phyloP scores from a whole-genome alignment of 2,113 vertebrate species.

The Callithrix jacchus region DNA sequence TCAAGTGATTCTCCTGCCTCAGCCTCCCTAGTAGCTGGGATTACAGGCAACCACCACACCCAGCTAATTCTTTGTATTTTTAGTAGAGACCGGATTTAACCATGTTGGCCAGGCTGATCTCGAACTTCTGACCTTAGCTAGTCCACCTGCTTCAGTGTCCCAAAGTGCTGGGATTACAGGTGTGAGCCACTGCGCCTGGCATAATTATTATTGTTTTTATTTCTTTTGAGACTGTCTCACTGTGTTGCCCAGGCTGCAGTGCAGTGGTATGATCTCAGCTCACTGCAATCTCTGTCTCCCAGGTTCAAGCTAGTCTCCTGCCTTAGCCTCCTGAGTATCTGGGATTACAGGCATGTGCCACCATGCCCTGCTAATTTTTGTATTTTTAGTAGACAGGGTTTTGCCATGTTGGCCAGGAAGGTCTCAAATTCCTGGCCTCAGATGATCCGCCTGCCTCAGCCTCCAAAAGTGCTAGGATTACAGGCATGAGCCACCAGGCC shows the following conservation, averaged over 20 bases:
- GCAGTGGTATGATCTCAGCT: neutral
- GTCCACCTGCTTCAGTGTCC: too few relatives aligned
- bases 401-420: neutral
- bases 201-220: neutral
- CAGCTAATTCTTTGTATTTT: too few relatives aligned
- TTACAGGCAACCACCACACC: too few relatives aligned
- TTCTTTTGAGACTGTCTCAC: neutral
- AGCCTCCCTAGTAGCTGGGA: too few relatives aligned
- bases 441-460: neutral
- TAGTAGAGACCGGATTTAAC: neutral
- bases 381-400: neutral
- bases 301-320: neutral
- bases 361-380: neutral
- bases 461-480: neutral
- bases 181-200: too few relatives aligned
- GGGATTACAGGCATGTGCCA: neutral
- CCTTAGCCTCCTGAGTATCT: neutral
- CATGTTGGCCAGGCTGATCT: too few relatives aligned
- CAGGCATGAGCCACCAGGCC: neutral
- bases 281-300: neutral
- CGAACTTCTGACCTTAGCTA: too few relatives aligned
- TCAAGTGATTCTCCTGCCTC: too few relatives aligned
- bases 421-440: neutral
- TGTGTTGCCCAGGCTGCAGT: neutral
- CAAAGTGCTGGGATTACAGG: too few relatives aligned